Evolutionary conservation across 2,113 vertebrate genomes (phyloP), one percentile per base, ranked within the genome.

Genomic region (Glaucidium brasilianum): DNA sequence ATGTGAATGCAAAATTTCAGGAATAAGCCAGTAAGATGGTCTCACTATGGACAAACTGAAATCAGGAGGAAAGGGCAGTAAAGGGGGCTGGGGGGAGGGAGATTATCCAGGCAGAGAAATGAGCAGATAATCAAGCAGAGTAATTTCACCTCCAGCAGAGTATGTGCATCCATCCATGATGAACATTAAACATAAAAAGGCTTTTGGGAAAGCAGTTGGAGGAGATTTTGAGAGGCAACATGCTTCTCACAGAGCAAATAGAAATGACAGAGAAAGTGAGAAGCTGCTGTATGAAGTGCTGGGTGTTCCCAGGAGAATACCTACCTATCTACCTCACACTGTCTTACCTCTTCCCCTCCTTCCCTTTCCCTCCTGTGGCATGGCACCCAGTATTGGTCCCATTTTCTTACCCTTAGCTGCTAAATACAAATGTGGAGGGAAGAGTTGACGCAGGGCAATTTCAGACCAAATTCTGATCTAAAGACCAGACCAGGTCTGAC

Each of bases 71-170:
- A 77, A 86, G 45, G 71, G 30, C 59, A 80, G 58, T 78, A 64
- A 74, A 17, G 26, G 27, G 43, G 43, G 43, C 43, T 8, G 17
- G 43, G 43, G 20, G 32, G 18, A 9, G 53, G 32, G 39, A 63
- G 78, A 88, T 92, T 63, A 93, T 52, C 27, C 0, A 0, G 76
- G 88, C 95, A 83, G 90, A 88, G 82, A 92, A 95, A 90, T 78
- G 88, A 95, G 60, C 96, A 93, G 64, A 84, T 92, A 80, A 88
- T 74, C 68, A 94, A 77, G 64, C 72, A 56, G 90, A 85, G 68
- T 90, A 21, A 76, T 92, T 97, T 93, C 64, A 93, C 94, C 93
- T 94, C 90, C 90, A 95, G 95, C 82, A 77, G 89, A 74, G 39
- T 55, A 56, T 43, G 73, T 78, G 73, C 90, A 94, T 89, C 83